Base-by-base conservation (phyloP, 2,888 invertebrate genomes). In the Gortyna flavago region DNA sequence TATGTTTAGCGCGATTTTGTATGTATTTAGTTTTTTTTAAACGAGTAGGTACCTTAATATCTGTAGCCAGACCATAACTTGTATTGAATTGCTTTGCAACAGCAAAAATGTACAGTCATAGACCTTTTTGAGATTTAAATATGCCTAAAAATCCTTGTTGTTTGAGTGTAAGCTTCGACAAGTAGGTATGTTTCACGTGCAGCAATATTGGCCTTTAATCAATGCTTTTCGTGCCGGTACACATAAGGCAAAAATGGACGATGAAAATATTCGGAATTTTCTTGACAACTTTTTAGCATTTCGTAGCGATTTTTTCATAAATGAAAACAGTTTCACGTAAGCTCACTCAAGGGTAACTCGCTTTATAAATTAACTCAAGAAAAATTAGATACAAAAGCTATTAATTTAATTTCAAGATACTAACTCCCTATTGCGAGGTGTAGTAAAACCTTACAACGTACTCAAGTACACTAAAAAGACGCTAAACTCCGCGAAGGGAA, bases 391-490 rank as follows among this genome's bases (percentile, higher is more conserved):
- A 79, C 80, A 78, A 86, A 83, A 78, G 65, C 83, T 83, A 89
- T 88, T 89, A 85, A 81, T 88, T 87, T 89, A 88, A 88, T 87
- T 87, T 88, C 80, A 81, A 83, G 83, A 82, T 83, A 84, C 86
- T 85, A 89, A 88, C 90, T 90, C 88, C 83, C 87, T 88, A 89
- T 89, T 79, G 68, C 66, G 80, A 86, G 85, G 83, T 77, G 79
- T 79, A 91, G 91, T 91, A 89, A 89, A 90, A 89, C 87, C 83
- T 77, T 78, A 80, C 81, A 85, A 75, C 81, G 69, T 90, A 90
- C 91, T 91, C 90, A 91, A 93, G 92, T 91, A 92, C 91, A 93
- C 92, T 94, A 93, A 95, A 95, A 94, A 91, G 93, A 92, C 95
- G 93, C 92, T 95, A 95, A 95, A 94, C 94, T 92, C 87, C 80